phyloP scores from a whole-genome alignment of 1,140 invertebrate genomes.

The Drosophila azteca region DNA sequence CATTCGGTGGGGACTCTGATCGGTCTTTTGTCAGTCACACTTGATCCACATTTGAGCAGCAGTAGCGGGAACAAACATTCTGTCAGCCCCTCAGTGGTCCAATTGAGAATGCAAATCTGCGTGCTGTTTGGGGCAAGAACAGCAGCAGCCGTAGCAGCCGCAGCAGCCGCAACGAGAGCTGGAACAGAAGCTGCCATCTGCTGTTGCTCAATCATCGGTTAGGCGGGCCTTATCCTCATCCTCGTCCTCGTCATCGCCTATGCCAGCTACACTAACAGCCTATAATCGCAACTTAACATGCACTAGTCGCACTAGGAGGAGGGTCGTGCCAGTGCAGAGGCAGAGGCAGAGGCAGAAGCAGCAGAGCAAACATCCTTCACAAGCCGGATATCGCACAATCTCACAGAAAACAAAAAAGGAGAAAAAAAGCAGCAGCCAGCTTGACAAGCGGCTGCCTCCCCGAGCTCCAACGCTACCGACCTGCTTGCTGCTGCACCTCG shows the following conservation, averaged over 20 bases:
- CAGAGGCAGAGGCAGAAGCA: slow-evolving; percentile 51
- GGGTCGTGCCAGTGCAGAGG: slow-evolving; percentile 7
- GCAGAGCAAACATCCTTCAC: slow-evolving; percentile 74
- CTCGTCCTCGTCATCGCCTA: slow-evolving; percentile 13
- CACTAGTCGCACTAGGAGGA: slow-evolving; percentile 44
- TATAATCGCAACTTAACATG: slow-evolving; percentile 82
- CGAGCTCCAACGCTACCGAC: slow-evolving; percentile 8
- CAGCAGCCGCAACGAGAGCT: not conserved
- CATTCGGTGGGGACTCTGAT: slow-evolving; percentile 24
- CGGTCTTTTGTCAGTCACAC: slow-evolving; percentile 31
- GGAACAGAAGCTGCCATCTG: slow-evolving; percentile 5
- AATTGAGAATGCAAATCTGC: slow-evolving; percentile 80
- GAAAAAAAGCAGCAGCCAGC: slow-evolving; percentile 28
- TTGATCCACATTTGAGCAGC: slow-evolving; percentile 44
- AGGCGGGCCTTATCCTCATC: slow-evolving; percentile 20
- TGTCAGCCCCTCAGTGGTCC: slow-evolving; percentile 59
- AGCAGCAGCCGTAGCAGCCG: slow-evolving; percentile 1
- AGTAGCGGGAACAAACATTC: slow-evolving; percentile 32
- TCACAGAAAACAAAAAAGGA: slow-evolving; percentile 41
- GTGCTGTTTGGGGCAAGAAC: not conserved
- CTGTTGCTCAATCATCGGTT: slow-evolving; percentile 55
- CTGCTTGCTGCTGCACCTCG: slow-evolving; percentile 37
- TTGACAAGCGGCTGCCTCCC: slow-evolving; percentile 33
- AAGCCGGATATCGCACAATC: slow-evolving; percentile 77
- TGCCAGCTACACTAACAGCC: slow-evolving; percentile 72